Evolutionary conservation across 2,888 invertebrate genomes (phyloP).

Genomic region (Leptinotarsa rubiginosa): DNA sequence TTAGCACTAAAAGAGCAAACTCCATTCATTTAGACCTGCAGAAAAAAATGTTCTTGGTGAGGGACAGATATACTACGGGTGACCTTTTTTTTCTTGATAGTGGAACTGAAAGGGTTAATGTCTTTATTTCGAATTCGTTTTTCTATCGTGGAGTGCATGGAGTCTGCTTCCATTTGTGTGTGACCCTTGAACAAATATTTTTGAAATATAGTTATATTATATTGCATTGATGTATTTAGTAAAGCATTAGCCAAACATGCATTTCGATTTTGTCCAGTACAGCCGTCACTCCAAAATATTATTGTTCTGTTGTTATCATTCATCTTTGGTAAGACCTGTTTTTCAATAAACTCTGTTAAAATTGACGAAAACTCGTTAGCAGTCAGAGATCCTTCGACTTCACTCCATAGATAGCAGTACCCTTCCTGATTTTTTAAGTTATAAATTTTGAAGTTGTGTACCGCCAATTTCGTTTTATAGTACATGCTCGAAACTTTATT

Average conservation of each 20-base stretch:
- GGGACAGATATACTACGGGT: constrained; percentile 23
- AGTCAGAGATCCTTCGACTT: constrained; percentile 23
- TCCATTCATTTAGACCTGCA: constrained; percentile 22
- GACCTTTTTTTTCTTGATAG: constrained; percentile 22
- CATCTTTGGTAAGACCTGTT: too few species aligned
- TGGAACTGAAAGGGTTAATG: constrained; percentile 18
- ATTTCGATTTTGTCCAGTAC: too few species aligned
- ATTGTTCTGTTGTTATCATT: too few species aligned
- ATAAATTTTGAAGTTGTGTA: constrained; percentile 33
- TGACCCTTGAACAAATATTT: too few species aligned
- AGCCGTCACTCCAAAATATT: too few species aligned
- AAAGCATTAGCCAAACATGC: too few species aligned
- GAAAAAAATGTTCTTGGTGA: constrained; percentile 21
- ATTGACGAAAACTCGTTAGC: constrained; percentile 28
- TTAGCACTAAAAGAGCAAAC: constrained; percentile 22
- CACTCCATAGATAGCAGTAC: constrained; percentile 32
- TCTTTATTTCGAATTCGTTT: too few species aligned
- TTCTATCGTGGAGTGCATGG: too few species aligned
- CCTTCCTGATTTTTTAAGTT: constrained; percentile 24
- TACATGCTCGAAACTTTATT: constrained; percentile 19
- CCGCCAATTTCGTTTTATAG: background rate
- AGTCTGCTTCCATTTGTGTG: too few species aligned
- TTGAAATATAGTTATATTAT: too few species aligned
- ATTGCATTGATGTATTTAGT: too few species aligned
- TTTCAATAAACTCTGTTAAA: too few species aligned